Evolutionary conservation across 1,140 invertebrate genomes (phyloP).

Genomic region (Drosophila carrolli): DNA sequence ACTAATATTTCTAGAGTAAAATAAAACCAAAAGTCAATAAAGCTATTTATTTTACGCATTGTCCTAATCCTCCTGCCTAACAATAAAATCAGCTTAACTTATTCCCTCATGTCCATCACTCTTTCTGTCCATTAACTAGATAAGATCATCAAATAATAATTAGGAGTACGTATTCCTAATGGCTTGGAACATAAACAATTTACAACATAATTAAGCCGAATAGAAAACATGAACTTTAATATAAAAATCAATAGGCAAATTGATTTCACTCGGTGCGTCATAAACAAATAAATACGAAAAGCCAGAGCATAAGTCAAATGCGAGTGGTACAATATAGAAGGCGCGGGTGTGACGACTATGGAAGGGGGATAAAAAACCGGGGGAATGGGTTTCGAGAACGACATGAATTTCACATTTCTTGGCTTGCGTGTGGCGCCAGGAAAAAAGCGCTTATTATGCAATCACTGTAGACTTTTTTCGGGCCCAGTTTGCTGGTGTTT

Average conservation of each 20-base stretch:
- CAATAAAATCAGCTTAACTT: not conserved
- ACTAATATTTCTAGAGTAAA: no score
- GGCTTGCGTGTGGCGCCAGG: slow-evolving; percentile 78
- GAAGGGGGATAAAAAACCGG: not conserved
- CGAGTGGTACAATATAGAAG: slow-evolving; percentile 20
- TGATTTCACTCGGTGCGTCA: slow-evolving; percentile 67
- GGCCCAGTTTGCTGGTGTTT: slow-evolving; percentile 29
- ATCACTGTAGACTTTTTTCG: slow-evolving; percentile 70
- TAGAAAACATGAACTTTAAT: slow-evolving; percentile 60
- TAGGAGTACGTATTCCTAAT: slow-evolving; percentile 14
- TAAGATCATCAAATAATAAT: slow-evolving; percentile 42
- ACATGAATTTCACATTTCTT: slow-evolving; percentile 74
- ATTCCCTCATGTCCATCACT: not conserved
- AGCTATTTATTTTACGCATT: not conserved
- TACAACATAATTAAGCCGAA: slow-evolving; percentile 55
- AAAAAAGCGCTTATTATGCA: slow-evolving; percentile 78
- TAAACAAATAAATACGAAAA: slow-evolving; percentile 48
- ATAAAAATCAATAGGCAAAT: slow-evolving; percentile 75
- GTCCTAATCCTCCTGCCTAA: no score
- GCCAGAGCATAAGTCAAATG: slow-evolving; percentile 56
- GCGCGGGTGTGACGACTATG: slow-evolving; percentile 9
- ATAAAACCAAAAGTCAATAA: no score
- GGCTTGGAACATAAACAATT: slow-evolving; percentile 42
- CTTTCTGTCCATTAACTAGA: slow-evolving; percentile 16
- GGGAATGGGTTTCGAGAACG: slow-evolving; percentile 21